Base-by-base conservation (phyloP, 2,113 vertebrate species). In the Polypterus senegalus region DNA sequence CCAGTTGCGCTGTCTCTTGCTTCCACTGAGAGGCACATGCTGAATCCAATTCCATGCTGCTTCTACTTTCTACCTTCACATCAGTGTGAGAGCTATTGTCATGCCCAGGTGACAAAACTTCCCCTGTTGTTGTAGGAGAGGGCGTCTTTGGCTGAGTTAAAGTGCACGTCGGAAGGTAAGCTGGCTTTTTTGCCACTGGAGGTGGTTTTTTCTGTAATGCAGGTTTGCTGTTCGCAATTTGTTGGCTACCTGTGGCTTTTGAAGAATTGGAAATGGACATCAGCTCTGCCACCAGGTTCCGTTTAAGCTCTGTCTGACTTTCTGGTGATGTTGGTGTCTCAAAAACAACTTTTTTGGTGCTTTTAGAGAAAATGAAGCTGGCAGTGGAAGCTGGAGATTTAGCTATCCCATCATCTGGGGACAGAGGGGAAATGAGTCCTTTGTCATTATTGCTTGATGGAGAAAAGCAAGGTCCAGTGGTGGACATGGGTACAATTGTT, bases 361-460 rank as follows among this genome's bases (percentile, higher is more conserved):
- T 90, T 73, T 92, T 95, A 63, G 93, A 86, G 48, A 98, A 97
- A 74, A 97, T 90, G 70, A 98, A 98, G 76, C 91, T 98, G 70
- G 94, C 94, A 0, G 81, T 94, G 59, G 85, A 91, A 58, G 89
- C 83, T 0, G 92, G 80, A 0, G 93, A 93, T 62, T 80, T 90
- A 46, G 60, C 69, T 48, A 74, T n/a, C 44, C 83, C 78, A 5
- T 73, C 70, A 10, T 62, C 62, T 3, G 81, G 77, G 0, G 86
- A 81, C 1, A 72, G 74, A 0, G 76, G 61, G 2, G 81, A 74
- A 7, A 66, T n/a, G 4, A 6, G 48, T 53, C 63, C 58, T 0
- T 8, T 10, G 0, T 9, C 73, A 0, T 11, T 45, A n/a, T 9
- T 47, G 56, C 67, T 54, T 11, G 62, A 2, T 1, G 63, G 56